Evolutionary conservation across 2,113 vertebrate genomes (phyloP).

Genomic region (Scomber scombrus): DNA sequence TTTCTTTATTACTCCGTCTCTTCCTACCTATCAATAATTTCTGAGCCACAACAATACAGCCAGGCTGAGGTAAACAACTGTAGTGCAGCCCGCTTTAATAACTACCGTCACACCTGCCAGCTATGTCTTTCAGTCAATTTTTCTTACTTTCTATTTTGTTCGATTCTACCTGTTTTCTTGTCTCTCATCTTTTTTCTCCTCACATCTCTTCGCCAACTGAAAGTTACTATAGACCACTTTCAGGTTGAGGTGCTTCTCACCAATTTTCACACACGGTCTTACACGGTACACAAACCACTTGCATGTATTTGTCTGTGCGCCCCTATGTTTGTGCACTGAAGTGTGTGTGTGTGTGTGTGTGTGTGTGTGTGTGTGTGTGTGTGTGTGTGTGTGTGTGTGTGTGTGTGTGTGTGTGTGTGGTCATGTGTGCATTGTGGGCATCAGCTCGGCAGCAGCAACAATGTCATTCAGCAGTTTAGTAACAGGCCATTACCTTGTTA

Average conservation of each 20-base stretch:
- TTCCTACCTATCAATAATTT: constrained; percentile 76
- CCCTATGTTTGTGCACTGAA: constrained; percentile 1
- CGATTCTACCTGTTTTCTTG: constrained; percentile 31
- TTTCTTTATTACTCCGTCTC: constrained; percentile 71
- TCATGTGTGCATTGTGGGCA: constrained; percentile 48
- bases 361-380: constrained; percentile 7
- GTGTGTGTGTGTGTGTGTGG: constrained; percentile 7
- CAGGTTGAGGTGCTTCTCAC: constrained; percentile 9
- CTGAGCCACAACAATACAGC: constrained; percentile 67
- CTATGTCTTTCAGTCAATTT: constrained; percentile 62
- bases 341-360: no score
- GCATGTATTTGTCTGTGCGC: not conserved
- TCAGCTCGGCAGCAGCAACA: constrained; percentile 66
- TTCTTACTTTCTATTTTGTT: constrained; percentile 38
- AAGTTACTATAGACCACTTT: constrained; percentile 41
- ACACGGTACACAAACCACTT: not conserved
- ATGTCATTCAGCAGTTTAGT: constrained; percentile 87
- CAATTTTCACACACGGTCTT: not conserved
- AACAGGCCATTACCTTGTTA: constrained; percentile 90
- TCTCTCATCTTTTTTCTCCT: constrained; percentile 32
- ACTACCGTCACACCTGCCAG: constrained; percentile 71
- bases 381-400: constrained; percentile 11
- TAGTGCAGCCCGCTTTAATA: constrained; percentile 76
- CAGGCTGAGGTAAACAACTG: constrained; percentile 71
- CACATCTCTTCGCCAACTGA: constrained; percentile 22